Conservation (phyloP, 2,113 vertebrate species). For the Lophura nycthemera region DNA sequence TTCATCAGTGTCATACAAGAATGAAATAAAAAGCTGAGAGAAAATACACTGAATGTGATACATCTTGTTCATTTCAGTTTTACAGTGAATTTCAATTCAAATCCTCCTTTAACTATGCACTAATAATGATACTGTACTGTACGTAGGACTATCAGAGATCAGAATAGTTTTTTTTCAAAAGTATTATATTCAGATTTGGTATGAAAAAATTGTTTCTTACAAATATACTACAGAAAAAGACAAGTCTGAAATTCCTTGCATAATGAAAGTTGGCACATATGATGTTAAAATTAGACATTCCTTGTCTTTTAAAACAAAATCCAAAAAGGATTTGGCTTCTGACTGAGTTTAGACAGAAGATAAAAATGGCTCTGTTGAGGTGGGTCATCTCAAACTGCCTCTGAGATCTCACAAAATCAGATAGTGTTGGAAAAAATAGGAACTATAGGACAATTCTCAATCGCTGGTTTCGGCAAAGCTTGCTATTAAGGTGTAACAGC, state of each 20-base stretch:
- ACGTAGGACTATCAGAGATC: neutral
- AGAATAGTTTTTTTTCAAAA: neutral
- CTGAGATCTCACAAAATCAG: neutral
- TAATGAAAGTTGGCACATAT: neutral
- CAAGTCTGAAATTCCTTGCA: neutral
- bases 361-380: neutral
- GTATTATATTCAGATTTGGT: neutral
- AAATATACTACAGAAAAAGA: neutral
- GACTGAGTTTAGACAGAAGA: neutral
- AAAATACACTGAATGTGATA: neutral
- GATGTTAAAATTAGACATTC: neutral
- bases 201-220: neutral
- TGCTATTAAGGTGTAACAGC: too few species aligned
- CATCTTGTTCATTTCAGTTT: neutral
- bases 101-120: neutral
- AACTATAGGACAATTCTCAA: too few species aligned
- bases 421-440: neutral
- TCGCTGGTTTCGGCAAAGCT: too few species aligned
- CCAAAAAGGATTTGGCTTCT: neutral
- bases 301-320: neutral
- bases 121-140: neutral
- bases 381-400: neutral
- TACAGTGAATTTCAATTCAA: neutral
- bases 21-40: neutral
- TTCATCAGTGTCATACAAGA: neutral